A percentile compares a stretch with the other conserved stretches of the same genome.
phyloP scores from a whole-genome alignment of 92 coral and sea anemone genomes.

The Metridium senile region DNA sequence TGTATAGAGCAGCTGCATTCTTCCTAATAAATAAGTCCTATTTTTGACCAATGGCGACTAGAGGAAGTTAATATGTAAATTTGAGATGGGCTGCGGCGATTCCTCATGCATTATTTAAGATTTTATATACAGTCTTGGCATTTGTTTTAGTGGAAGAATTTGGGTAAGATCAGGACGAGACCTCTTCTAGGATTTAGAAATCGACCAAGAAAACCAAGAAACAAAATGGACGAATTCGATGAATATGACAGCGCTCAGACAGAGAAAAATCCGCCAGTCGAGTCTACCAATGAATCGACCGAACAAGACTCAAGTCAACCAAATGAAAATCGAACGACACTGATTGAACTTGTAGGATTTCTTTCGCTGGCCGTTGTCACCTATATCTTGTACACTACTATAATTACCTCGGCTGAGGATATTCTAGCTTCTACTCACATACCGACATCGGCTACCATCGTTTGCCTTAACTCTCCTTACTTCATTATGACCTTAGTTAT shows the following conservation, averaged over 20 bases:
- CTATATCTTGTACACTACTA: conserved; percentile 35
- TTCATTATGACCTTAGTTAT: conserved; percentile 32
- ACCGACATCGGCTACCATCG: conserved; percentile 36
- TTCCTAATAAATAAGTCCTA: background rate
- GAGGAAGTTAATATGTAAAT: conserved; percentile 21
- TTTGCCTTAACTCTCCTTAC: conserved; percentile 43
- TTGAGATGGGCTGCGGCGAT: conserved; percentile 1
- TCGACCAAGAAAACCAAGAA: background rate
- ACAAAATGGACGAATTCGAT: conserved; percentile 11
- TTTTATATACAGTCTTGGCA: background rate
- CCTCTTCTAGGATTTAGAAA: background rate
- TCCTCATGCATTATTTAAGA: background rate
- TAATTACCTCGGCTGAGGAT: conserved; percentile 44
- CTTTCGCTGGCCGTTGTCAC: conserved; percentile 43
- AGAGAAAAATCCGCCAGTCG: conserved; percentile 6
- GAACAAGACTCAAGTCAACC: conserved; percentile 11
- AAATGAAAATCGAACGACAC: conserved; percentile 9
- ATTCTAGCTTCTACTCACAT: conserved; percentile 36
- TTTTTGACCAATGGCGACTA: conserved; percentile 11
- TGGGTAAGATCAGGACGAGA: background rate
- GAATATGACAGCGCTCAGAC: background rate
- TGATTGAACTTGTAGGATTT: conserved; percentile 43
- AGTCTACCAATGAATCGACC: background rate
- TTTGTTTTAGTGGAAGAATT: background rate
- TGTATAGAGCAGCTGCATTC: background rate